Evolutionary conservation across 2,888 invertebrate species (phyloP).

Genomic region (Ectropis crepuscularia): DNA sequence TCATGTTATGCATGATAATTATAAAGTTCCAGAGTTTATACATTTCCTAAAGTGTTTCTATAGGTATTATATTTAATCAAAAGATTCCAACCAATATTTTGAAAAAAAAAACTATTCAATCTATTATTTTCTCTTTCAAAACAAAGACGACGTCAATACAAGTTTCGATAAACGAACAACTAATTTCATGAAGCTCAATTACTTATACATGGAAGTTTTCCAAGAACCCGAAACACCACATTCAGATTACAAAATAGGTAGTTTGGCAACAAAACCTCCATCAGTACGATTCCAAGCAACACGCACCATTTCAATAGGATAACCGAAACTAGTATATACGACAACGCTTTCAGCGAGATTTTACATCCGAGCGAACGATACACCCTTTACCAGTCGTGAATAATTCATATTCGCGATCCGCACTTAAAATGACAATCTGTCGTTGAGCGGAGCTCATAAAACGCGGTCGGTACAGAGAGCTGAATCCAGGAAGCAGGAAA

Average conservation of each 20-base stretch:
- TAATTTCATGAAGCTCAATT: conserved; percentile 15
- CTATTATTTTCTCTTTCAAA: too few relatives aligned
- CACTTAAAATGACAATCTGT: conserved; percentile 74
- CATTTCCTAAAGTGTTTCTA: too few relatives aligned
- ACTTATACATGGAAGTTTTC: conserved; percentile 10
- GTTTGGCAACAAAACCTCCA: conserved; percentile 25
- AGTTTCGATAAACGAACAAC: too few relatives aligned
- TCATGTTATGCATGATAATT: too few relatives aligned
- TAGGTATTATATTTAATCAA: too few relatives aligned
- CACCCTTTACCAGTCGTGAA: conserved; percentile 63
- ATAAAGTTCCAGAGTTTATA: too few relatives aligned
- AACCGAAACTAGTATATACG: conserved; percentile 32
- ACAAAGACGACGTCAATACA: too few relatives aligned
- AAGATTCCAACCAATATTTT: too few relatives aligned
- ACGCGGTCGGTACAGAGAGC: conserved; percentile 39
- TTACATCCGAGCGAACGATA: conserved; percentile 58
- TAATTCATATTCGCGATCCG: conserved; percentile 70
- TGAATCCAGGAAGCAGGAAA: conserved; percentile 19
- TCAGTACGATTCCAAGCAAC: conserved; percentile 11
- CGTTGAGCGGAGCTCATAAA: conserved; percentile 58
- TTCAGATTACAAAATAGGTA: conserved; percentile 17
- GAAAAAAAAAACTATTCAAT: too few relatives aligned
- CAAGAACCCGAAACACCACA: conserved; percentile 17
- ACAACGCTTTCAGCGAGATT: conserved; percentile 49
- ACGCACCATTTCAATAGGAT: conserved; percentile 32